Percentiles rank a stretch among this genome's conserved stretches.
Conservation (phyloP, 2,797 vertebrate species). For the Saguinus oedipus region DNA sequence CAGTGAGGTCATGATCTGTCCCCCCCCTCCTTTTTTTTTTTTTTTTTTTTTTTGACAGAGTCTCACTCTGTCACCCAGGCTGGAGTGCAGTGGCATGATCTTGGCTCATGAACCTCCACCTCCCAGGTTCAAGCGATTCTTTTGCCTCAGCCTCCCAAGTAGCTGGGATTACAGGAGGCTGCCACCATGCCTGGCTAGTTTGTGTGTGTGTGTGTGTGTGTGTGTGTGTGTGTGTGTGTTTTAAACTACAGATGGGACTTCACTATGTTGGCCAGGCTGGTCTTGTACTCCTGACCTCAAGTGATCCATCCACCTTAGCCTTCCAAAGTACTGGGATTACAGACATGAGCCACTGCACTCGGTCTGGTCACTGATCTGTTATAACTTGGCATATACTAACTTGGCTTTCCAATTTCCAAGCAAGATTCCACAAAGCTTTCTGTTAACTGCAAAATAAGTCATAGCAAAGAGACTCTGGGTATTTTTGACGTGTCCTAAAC, state of each 20-base stretch:
- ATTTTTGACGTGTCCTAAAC: not conserved
- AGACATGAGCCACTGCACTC: not conserved
- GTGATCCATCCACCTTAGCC: not conserved
- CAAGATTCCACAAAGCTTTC: not conserved
- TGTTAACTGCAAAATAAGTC: not conserved
- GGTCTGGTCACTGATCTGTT: not conserved
- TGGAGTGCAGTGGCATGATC: too few relatives aligned
- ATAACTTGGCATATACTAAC: not conserved
- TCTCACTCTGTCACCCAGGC: not conserved
- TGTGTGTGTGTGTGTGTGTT: rapidly evolving
- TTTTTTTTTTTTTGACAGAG: too few relatives aligned
- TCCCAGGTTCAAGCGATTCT: too few relatives aligned
- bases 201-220: rapidly evolving
- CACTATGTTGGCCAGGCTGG: not conserved
- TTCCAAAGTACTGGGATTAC: not conserved
- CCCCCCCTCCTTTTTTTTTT: too few relatives aligned
- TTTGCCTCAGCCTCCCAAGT: too few relatives aligned
- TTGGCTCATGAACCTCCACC: too few relatives aligned
- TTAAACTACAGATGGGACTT: not conserved
- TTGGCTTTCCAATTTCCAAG: conserved; percentile 15
- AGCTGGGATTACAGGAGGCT: too few relatives aligned
- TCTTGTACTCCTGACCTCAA: not conserved
- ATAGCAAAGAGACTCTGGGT: not conserved
- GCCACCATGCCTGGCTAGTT: too few relatives aligned
- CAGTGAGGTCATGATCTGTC: not conserved